A percentile compares a stretch with the other conserved stretches of the same genome.
These are phyloP conservation scores for Cyprinus carpio DNA, from an alignment of 2,113 vertebrate genomes.

Conservation along the genomic window DNA sequence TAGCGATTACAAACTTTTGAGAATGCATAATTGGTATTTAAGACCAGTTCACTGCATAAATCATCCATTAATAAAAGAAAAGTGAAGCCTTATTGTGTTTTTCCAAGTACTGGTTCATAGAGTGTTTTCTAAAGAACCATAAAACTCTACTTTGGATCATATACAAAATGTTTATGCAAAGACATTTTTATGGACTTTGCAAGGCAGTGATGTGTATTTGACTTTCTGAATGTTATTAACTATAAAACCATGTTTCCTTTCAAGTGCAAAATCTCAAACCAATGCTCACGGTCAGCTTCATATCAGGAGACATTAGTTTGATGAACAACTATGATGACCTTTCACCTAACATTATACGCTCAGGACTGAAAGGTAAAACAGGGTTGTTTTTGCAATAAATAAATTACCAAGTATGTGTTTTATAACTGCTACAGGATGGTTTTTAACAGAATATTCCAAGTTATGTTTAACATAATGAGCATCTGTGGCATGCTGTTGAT, in stretches of 20 bases:
- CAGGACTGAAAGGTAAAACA: slow-evolving; percentile 90
- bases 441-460: background rate
- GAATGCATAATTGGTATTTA: background rate
- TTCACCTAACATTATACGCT: slow-evolving; percentile 89
- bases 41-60: background rate
- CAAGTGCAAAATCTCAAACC: slow-evolving; percentile 87
- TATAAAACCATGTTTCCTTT: slow-evolving; percentile 65
- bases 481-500: background rate
- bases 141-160: background rate
- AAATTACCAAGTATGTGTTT: background rate
- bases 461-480: background rate
- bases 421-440: background rate
- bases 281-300: slow-evolving; percentile 95
- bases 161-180: background rate
- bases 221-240: background rate
- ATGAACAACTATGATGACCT: slow-evolving; percentile 98
- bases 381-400: background rate
- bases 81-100: background rate
- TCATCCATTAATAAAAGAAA: background rate
- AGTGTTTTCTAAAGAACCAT: background rate
- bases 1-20: background rate
- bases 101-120: background rate
- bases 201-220: background rate
- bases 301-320: slow-evolving; percentile 95
- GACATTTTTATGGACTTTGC: background rate